Base-by-base conservation (phyloP, 2,888 invertebrate genomes). In the Melipona bicolor region DNA sequence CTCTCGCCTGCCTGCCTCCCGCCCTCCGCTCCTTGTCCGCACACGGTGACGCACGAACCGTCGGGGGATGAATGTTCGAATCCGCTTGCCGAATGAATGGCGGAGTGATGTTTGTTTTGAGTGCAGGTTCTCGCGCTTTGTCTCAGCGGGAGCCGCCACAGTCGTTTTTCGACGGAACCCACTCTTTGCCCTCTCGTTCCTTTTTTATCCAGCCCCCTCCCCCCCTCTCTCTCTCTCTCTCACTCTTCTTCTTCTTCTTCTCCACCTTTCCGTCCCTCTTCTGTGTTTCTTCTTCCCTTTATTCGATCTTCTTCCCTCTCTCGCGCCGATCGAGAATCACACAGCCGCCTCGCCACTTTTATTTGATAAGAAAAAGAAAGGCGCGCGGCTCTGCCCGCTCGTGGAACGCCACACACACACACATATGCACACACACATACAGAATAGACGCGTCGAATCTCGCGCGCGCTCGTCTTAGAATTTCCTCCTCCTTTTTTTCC, bases 61-160 rank as follows among this genome's bases (percentile, higher is more conserved):
- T 64, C 43, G 69, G 82, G 88, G 86, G 87, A 89, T 89, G 87
- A 91, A 90, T 90, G 90, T 90, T 88, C 90, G 87, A 89, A 90
- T 89, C 85, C 88, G 72, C 81, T 70, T 74, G 80, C 68, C 79
- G 85, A 85, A 90, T 91, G 90, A 92, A 92, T 91, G 89, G 89
- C 82, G 83, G 87, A 91, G 90, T 90, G 89, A 93, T 94, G 93
- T 94, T 94, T 94, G 93, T 94, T 94, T 94, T 94, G 93, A 93
- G 94, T 92, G 87, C 93, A 92, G 93, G 92, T 93, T 92, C 88
- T 88, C 89, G 90, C 87, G 88, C 90, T 93, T 94, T 93, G 93
- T 94, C 91, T 93, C 90, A 90, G 88, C 86, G 72, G 86, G 88
- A 89, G 91, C 89, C 91, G 91, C 90, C 91, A 82, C 86, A 81